Conservation (phyloP, 2,797 vertebrate species). For the Gallinago stenura region DNA sequence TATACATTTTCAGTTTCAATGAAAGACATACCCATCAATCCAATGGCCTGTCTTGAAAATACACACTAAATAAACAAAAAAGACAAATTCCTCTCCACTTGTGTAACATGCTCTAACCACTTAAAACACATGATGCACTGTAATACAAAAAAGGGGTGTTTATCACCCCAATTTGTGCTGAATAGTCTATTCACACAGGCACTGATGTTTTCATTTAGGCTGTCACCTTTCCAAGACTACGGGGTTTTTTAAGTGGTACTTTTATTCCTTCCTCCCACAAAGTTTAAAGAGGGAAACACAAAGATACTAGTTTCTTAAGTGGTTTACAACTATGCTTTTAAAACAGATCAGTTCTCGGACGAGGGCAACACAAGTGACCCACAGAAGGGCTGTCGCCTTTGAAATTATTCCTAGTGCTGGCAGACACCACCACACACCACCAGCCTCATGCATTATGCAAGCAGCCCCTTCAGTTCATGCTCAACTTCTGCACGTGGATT, state of each 20-base stretch:
- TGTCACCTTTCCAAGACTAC: neutral
- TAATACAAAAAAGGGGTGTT: accelerated
- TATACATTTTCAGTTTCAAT: neutral
- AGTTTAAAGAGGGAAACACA: neutral
- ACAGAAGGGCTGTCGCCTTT: neutral
- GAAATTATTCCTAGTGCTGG: neutral
- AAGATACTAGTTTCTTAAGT: neutral
- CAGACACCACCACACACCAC: neutral
- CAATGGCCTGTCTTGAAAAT: neutral
- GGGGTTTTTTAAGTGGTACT: neutral
- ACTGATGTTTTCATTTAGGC: neutral
- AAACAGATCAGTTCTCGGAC: neutral
- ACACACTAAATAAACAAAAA: neutral
- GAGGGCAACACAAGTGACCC: neutral
- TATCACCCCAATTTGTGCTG: neutral
- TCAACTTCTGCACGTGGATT: neutral
- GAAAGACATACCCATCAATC: neutral
- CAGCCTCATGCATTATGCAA: neutral
- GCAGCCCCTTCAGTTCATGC: neutral
- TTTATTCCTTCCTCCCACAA: neutral
- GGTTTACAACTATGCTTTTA: neutral
- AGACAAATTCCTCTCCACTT: neutral
- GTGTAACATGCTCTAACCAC: neutral
- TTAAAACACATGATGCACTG: neutral
- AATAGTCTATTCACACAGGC: neutral